These are phyloP conservation scores for Limnephilus auricula DNA, from an alignment of 2,888 invertebrate species.

Conservation along the genomic window DNA sequence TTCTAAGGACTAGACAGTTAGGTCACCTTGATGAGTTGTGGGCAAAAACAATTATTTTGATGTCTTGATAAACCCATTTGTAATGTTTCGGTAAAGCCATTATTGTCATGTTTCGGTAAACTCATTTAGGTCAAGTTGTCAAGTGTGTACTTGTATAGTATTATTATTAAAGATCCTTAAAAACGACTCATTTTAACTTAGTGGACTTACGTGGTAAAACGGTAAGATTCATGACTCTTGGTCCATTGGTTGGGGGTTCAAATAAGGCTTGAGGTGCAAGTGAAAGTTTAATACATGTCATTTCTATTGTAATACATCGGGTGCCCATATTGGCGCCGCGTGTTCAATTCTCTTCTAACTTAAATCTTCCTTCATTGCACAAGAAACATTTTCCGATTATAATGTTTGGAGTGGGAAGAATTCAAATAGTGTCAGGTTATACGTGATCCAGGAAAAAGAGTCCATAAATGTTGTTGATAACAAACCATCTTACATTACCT, in stretches of 20 bases:
- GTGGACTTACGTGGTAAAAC: no score
- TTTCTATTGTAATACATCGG: background rate
- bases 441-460: background rate
- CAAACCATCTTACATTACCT: no score
- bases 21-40: background rate
- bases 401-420: background rate
- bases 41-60: background rate
- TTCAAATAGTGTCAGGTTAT: background rate
- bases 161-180: no score
- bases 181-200: no score
- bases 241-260: no score
- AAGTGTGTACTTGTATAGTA: no score
- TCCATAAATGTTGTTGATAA: no score
- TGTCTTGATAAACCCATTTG: background rate
- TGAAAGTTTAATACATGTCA: background rate
- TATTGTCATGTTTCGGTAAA: background rate
- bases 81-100: background rate
- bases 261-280: no score
- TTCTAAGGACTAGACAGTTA: background rate
- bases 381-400: background rate
- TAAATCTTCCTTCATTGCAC: background rate
- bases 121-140: background rate
- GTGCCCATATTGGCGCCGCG: background rate
- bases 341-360: background rate
- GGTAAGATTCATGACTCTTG: no score